These are phyloP conservation scores for Gobio occitaniae DNA, from an alignment of 2,797 vertebrate genomes.

Conservation along the genomic window DNA sequence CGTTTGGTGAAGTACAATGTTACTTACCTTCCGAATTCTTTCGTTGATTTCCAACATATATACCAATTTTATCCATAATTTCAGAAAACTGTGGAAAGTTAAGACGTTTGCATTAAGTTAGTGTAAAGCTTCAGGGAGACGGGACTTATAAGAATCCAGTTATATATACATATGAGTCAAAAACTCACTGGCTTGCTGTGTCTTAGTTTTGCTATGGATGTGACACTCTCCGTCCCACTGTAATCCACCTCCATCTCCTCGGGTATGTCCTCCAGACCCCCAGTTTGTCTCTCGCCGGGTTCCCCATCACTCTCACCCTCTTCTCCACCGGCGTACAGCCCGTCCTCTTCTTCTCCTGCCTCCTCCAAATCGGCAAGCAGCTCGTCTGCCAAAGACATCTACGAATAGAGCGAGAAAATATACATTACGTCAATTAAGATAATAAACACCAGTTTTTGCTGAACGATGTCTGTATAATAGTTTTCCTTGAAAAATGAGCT, in stretches of 20 bases:
- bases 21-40: constrained; percentile 85
- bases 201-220: constrained; percentile 90
- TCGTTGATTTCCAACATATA: constrained; percentile 87
- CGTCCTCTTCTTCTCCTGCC: constrained; percentile 81
- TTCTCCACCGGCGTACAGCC: constrained; percentile 78
- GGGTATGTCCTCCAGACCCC: constrained; percentile 86
- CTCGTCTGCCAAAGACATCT: constrained; percentile 94
- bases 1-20: not conserved
- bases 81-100: constrained; percentile 84
- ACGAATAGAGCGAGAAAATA: not conserved
- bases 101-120: not conserved
- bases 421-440: not conserved
- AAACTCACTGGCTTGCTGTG: constrained; percentile 87
- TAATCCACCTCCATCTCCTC: constrained; percentile 91
- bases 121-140: not conserved
- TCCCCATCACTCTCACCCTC: constrained; percentile 79
- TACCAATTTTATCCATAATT: constrained; percentile 87
- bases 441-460: not conserved
- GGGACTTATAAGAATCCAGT: not conserved
- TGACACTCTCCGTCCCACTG: constrained; percentile 85
- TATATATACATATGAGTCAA: not conserved
- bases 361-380: constrained; percentile 93
- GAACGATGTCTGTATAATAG: not conserved
- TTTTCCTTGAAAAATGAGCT: not conserved
- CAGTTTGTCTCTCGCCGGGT: constrained; percentile 55